Evolutionary conservation across 1,140 invertebrate species (phyloP).

Genomic region (Parapsyche elsis): DNA sequence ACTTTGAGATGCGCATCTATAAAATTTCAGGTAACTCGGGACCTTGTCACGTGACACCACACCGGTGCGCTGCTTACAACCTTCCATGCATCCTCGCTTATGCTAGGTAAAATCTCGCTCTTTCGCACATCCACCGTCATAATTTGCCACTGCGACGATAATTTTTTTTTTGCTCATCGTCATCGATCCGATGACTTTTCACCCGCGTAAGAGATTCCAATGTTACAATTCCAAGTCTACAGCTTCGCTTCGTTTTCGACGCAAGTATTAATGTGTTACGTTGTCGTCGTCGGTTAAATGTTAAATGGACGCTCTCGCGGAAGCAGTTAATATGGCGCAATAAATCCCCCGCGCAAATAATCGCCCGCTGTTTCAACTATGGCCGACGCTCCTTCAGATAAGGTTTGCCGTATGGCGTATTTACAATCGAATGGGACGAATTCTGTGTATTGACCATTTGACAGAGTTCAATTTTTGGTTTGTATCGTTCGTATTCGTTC

Average conservation of each 20-base stretch:
- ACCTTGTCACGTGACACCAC: constrained; percentile 23
- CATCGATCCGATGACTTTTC: too few species aligned
- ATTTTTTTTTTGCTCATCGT: too few species aligned
- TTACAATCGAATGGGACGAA: too few species aligned
- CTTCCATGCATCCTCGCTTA: constrained; percentile 4
- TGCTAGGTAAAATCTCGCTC: not conserved
- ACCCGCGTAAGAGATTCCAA: too few species aligned
- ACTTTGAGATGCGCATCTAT: constrained; percentile 4
- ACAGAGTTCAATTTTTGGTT: too few species aligned
- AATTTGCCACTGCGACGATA: not conserved
- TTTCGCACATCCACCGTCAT: not conserved
- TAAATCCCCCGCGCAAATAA: not conserved
- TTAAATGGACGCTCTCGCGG: not conserved
- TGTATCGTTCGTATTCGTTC: constrained; percentile 15
- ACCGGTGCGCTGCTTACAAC: not conserved
- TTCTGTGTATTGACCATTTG: too few species aligned
- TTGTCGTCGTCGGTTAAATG: not conserved
- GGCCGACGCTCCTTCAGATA: too few species aligned
- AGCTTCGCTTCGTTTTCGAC: not conserved
- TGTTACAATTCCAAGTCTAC: too few species aligned
- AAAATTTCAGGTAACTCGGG: constrained; percentile 41
- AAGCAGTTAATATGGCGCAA: not conserved
- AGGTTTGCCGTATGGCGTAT: too few species aligned
- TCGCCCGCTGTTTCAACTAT: not conserved
- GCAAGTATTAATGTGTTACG: too few species aligned